These are phyloP conservation scores for Mactra quadrangularis DNA, from an alignment of 1,140 invertebrate genomes.

Conservation along the genomic window DNA sequence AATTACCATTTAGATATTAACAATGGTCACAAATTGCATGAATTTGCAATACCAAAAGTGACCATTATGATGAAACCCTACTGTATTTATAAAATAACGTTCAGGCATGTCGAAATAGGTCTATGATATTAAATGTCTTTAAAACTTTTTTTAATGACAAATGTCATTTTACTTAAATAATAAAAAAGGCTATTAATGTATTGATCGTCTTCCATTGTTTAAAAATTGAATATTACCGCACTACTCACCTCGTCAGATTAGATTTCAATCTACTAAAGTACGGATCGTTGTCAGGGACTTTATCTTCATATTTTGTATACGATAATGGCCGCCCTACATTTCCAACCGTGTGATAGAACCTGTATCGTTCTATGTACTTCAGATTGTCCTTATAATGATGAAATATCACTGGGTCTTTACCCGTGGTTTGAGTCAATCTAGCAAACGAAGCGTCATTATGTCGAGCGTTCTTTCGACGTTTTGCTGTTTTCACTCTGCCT, in stretches of 20 bases:
- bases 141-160: too few relatives aligned
- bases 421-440: constrained; percentile 23
- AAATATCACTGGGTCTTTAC: constrained; percentile 45
- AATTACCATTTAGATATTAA: too few relatives aligned
- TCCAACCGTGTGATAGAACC: constrained; percentile 52
- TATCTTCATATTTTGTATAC: constrained; percentile 19
- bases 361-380: constrained; percentile 55
- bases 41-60: too few relatives aligned
- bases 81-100: too few relatives aligned
- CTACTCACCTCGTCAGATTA: constrained; percentile 27
- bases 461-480: background rate
- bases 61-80: too few relatives aligned
- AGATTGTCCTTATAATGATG: constrained; percentile 44
- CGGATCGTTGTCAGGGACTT: constrained; percentile 18
- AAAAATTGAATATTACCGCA: too few relatives aligned
- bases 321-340: constrained; percentile 37
- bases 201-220: too few relatives aligned
- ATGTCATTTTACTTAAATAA: too few relatives aligned
- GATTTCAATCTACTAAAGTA: constrained; percentile 36
- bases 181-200: too few relatives aligned
- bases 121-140: too few relatives aligned
- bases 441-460: constrained; percentile 35
- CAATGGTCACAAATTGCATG: too few relatives aligned
- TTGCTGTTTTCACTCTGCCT: constrained; percentile 5
- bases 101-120: too few relatives aligned